These are phyloP conservation scores for Oxycera nigricornis DNA, from an alignment of 2,888 invertebrate genomes.

Conservation along the genomic window DNA sequence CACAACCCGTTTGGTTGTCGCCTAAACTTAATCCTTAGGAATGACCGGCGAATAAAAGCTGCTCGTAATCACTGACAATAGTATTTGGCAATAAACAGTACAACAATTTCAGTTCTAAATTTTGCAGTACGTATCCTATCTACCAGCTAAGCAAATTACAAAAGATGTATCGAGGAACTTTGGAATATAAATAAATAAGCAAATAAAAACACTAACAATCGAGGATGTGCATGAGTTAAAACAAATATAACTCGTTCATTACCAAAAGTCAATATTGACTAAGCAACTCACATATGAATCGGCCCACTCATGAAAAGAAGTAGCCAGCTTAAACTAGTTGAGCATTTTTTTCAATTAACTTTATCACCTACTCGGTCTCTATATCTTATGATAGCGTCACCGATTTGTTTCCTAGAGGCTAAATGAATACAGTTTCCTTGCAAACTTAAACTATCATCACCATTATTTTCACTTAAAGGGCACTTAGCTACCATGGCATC, in stretches of 20 bases:
- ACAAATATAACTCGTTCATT: conserved; percentile 24
- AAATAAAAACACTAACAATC: conserved; percentile 32
- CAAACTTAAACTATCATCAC: conserved; percentile 42
- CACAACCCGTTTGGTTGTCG: not conserved
- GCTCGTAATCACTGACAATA: conserved; percentile 6
- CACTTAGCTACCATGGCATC: conserved; percentile 51
- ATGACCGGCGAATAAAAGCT: conserved; percentile 25
- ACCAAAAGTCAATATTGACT: not conserved
- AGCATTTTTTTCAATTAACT: conserved; percentile 33
- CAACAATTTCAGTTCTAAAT: conserved; percentile 17
- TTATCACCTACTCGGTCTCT: conserved; percentile 57
- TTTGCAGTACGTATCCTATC: not conserved
- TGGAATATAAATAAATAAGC: conserved; percentile 29
- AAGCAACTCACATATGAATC: not conserved
- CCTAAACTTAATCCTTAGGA: conserved; percentile 30
- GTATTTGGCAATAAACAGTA: conserved; percentile 28
- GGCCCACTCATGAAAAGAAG: not conserved
- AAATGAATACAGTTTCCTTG: conserved; percentile 63
- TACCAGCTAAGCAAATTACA: conserved; percentile 12
- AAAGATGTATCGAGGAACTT: conserved; percentile 10
- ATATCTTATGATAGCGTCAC: conserved; percentile 61
- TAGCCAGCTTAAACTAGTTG: conserved; percentile 24
- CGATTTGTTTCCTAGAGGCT: conserved; percentile 64
- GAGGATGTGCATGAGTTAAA: conserved; percentile 28
- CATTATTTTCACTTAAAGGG: conserved; percentile 13